Conservation (phyloP, 2,113 vertebrate genomes). For the Suncus etruscus region DNA sequence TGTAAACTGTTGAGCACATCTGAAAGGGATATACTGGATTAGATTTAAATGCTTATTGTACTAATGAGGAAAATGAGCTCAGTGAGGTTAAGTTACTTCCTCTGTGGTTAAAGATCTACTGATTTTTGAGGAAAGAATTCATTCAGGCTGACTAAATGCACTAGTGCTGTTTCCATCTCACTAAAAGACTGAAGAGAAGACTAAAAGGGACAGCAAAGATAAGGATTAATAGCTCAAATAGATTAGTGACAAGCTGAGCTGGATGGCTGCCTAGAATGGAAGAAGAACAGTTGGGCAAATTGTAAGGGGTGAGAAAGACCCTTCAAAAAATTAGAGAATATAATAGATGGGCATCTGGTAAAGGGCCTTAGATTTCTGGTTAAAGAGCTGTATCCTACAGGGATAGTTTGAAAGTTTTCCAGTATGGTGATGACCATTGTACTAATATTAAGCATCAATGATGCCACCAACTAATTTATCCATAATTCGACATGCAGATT, state of each 20-base stretch:
- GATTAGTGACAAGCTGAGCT: background rate
- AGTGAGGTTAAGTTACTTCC: conserved; percentile 35
- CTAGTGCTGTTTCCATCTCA: background rate
- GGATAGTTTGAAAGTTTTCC: background rate
- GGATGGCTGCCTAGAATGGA: background rate
- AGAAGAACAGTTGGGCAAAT: background rate
- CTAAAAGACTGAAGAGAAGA: background rate
- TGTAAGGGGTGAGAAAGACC: background rate
- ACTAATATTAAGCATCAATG: background rate
- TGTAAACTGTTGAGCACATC: background rate
- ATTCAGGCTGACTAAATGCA: conserved; percentile 2
- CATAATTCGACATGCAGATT: background rate
- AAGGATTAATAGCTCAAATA: background rate
- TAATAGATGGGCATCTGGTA: background rate
- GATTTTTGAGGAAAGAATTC: conserved; percentile 16
- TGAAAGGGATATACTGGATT: background rate
- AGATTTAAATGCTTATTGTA: conserved; percentile 40
- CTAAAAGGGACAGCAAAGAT: background rate
- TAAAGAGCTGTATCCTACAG: background rate
- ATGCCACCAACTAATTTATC: background rate
- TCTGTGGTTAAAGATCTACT: conserved; percentile 11
- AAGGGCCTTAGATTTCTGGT: background rate
- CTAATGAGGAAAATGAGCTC: background rate
- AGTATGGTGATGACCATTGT: background rate
- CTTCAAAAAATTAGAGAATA: background rate